Base-by-base conservation (phyloP, 2,888 invertebrate species). In the Lepidocyrtoides sp. region DNA sequence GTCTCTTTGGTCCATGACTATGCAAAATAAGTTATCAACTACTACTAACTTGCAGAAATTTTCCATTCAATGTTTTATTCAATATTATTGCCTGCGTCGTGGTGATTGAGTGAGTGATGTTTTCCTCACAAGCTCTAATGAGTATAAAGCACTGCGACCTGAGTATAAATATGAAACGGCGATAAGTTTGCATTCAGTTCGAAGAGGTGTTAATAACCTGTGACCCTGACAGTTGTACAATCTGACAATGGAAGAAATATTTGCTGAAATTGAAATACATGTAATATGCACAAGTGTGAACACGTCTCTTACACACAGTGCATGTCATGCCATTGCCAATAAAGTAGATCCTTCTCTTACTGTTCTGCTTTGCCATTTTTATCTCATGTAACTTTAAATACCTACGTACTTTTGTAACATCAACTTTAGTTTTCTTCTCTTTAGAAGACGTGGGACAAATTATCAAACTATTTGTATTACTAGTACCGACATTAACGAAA, bases 201-300 rank as follows among this genome's bases (percentile, higher is more conserved):
- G 77, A 60, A 60, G 54, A 89, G 48, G 88, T 89, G 88, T 89
- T 89, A 89, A 89, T 89, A 89, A 89, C 88, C 88, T 72, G n/a
- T n/a, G 82, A 82, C 88, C 88, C 81, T 89, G 88, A 72, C 60
- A 86, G 77, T 75, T 57, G 20, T 12, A 75, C 72, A 85, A 69
- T 69, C 26, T 48, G 26, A 72, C 72, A 63, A 60, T 60, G 23
- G 36, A 23, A 29, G 36, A 60, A 51, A 41, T 20, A 54, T 32
- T 60, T 41, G 23, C 41, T 60, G 14, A 82, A 57, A 82, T 57
- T 60, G 57, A 57, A 51, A 48, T 63, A 29, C 5, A 36, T 2
- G 36, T 63, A 14, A 17, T 5, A 57, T 60, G 26, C 60, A 60
- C 5, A n/a, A 5, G 57, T 57, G 26, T 23, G 26, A 60, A 60